Base-by-base conservation (phyloP, 2,888 invertebrate genomes). In the Hipparchia sbordonii region DNA sequence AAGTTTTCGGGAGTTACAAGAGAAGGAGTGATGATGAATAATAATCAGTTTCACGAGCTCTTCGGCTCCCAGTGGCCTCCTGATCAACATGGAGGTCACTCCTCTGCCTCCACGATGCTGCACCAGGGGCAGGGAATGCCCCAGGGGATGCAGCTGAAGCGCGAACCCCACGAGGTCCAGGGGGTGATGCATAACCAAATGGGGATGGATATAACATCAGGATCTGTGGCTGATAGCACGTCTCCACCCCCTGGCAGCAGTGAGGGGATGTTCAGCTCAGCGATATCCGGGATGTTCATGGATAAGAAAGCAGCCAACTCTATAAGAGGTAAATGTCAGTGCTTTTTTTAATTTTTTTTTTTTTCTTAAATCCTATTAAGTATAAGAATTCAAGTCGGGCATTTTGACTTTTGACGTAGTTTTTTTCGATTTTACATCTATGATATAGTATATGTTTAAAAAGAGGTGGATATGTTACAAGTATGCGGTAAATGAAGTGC, bases 231-330 rank as follows among this genome's bases (percentile, higher is more conserved):
- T 2, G 95, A 95, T 81, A 95, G 95, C 77, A 95, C 95, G 9
- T 95, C 95, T 0, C 95, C 95, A 0, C 95, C 95, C 0, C 94
- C 95, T 0, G 90, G 92, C 12, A 87, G 85, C 79, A 88, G 89
- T 74, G 92, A 92, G 61, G 89, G 90, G n/a, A 89, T 93, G 87
- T 90, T 91, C 77, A 91, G 92, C 67, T 87, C 94, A 0, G 89
- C 90, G 0, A 87, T 94, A 74, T 87, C 91, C 39, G 91, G 90
- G 51, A 91, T 93, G 90, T 95, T 94, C 73, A 94, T 95, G 87
- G 95, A 95, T 79, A 93, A 94, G 85, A 95, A 95, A 85, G 94
- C 93, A 75, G 95, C 95, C 71, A 96, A 96, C 85, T 95, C 95
- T 68, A 96, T 96, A 78, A 89, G 96, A 95, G 96, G 96, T 96